Evolutionary conservation across 2,113 vertebrate species (phyloP), one percentile per base, ranked within the genome.

Genomic region (Gobio gobio): DNA sequence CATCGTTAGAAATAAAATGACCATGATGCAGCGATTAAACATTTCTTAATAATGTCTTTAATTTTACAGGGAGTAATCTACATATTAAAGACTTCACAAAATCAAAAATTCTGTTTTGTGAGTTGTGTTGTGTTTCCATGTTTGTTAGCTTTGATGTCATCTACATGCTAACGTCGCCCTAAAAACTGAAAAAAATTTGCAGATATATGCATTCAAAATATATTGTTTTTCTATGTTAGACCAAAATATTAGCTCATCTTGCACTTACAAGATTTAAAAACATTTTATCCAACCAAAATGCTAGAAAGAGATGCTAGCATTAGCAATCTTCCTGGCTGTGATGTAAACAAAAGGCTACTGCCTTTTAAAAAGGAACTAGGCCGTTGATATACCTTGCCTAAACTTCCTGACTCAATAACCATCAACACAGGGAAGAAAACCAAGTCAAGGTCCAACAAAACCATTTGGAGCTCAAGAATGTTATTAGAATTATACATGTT

Each of bases 401-500:
- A 72, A n/a, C 36, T 43, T 70, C 18, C 36, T n/a, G 4, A 43
- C 33, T 70, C 66, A 20, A 4, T 22, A 43, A 33, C 2, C 14
- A 66, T 22, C 16, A 36, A 33, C 64, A 40, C 16, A 4, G 9
- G 8, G 36, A 73, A 24, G 5, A 73, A 73, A 47, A 75, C 73
- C 14, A 76, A 33, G 73, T 6, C n/a, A n/a, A 36, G 5, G 20
- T 47, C 43, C 43, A 4, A 45, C 3, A 13, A 47, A 47, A 49
- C 72, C 49, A 49, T 74, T 74, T 74, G 16, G 72, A n/a, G 43
- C n/a, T 74, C n/a, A 24, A 47, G 43, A 26, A 49, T 24, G 12
- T 47, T 22, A 72, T 72, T 74, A 73, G 10, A 72, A 43, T 24
- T 76, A 58, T 61, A 18, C n/a, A 59, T 2, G 18, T 92, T 96